These are phyloP conservation scores for Ruditapes philippinarum DNA, from an alignment of 1,140 invertebrate species.

Conservation along the genomic window DNA sequence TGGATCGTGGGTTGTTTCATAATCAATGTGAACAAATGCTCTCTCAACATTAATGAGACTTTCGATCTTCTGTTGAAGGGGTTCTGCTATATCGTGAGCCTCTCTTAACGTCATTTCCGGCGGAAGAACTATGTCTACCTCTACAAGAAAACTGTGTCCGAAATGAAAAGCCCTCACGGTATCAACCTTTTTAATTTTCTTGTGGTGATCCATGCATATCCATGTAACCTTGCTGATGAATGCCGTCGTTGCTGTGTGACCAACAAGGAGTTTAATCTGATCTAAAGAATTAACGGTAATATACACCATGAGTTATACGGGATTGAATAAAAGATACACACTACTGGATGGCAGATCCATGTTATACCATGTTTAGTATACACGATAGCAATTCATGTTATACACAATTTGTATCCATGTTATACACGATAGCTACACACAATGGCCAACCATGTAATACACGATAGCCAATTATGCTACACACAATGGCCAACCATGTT, in stretches of 20 bases:
- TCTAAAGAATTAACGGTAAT: slow-evolving; percentile 66
- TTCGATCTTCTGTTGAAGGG: slow-evolving; percentile 87
- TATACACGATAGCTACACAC: too few species aligned
- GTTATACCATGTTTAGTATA: too few species aligned
- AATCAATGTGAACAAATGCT: slow-evolving; percentile 88
- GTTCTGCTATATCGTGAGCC: slow-evolving; percentile 87
- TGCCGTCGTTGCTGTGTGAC: slow-evolving; percentile 83
- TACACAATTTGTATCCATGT: too few species aligned
- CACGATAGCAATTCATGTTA: too few species aligned
- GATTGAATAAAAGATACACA: background rate
- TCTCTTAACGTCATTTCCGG: slow-evolving; percentile 85
- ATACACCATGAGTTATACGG: too few species aligned
- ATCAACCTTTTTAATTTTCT: slow-evolving; percentile 86
- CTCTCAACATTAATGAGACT: slow-evolving; percentile 86
- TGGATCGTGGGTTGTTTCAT: slow-evolving; percentile 84
- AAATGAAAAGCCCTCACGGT: slow-evolving; percentile 88
- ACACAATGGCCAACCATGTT: too few species aligned
- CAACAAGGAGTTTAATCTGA: slow-evolving; percentile 84
- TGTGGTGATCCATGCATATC: slow-evolving; percentile 85
- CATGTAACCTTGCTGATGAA: slow-evolving; percentile 85
- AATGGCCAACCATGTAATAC: too few species aligned
- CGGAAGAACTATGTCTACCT: slow-evolving; percentile 86
- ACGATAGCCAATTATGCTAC: too few species aligned
- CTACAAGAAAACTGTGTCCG: slow-evolving; percentile 85
- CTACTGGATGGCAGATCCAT: too few species aligned